Evolutionary conservation across 2,888 invertebrate genomes (phyloP), one percentile per base, ranked within the genome.

Genomic region (Eupithecia centaureata): DNA sequence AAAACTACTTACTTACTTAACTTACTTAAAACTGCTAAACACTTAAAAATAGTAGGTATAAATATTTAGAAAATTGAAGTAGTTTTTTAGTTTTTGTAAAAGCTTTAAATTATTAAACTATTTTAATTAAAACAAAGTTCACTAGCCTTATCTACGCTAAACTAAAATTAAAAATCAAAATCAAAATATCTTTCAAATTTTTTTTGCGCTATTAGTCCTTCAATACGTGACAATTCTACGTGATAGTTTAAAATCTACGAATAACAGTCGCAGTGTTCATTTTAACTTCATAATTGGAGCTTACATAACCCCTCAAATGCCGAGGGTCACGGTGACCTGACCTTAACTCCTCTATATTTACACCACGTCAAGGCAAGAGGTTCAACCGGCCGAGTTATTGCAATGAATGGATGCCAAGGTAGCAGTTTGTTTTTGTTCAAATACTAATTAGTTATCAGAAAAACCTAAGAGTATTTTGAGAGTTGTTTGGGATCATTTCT

Each of bases 271-370:
- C 22, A 47, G 22, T 10, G 12, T 47, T 47, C 47, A 10, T 18
- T 18, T 22, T 57, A 32, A 22, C 18, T 27, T 27, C 52, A 15
- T 52, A 47, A 61, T 64, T 60, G 12, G 22, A 52, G 57, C 47
- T 64, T 70, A 63, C 35, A 52, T 65, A 67, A 61, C 62, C 63
- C 62, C 67, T 70, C 27, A 67, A 72, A 71, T 67, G 60, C 27
- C 68, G 61, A 67, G 72, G 74, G 71, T 70, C 74, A 68, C 33
- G 3, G 54, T 63, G 65, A 64, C 72, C 72, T 22, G 47, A 47
- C 47, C 47, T 47, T 47, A 47, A 47, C 47, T 72, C 69, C 63
- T 22, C 58, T 68, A 67, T 65, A 70, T 71, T 69, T 70, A 68
- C 64, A 59, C 18, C 69, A 67, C 64, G 56, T n/a, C 69, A 69